Evolutionary conservation across 2,888 invertebrate species (phyloP).

Genomic region (Ophion slaviceki): DNA sequence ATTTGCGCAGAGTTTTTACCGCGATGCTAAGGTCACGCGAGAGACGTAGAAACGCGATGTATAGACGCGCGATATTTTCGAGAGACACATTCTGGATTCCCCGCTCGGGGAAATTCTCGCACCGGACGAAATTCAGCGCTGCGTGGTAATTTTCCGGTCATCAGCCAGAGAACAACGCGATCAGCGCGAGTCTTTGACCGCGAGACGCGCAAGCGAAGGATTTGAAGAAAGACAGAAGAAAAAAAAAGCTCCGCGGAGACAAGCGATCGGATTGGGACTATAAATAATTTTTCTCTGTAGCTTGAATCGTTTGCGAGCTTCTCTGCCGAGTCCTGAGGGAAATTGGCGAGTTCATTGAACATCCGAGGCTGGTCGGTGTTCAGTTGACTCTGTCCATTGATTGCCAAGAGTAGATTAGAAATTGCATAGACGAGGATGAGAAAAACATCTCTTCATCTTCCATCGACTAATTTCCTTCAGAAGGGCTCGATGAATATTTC

Average conservation of each 20-base stretch:
- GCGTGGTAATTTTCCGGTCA: conserved; percentile 56
- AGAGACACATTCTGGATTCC: conserved; percentile 43
- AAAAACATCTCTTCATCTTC: background rate
- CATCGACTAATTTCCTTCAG: background rate
- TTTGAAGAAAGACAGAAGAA: conserved; percentile 6
- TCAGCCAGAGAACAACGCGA: conserved; percentile 62
- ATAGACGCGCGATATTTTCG: conserved; percentile 63
- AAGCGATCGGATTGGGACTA: background rate
- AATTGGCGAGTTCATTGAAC: background rate
- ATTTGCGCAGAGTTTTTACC: conserved; percentile 34
- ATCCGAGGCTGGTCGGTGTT: background rate
- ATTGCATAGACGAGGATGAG: too few relatives aligned
- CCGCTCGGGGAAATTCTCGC: background rate
- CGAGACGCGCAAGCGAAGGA: background rate
- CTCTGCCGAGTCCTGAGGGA: background rate
- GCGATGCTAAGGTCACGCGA: conserved; percentile 60
- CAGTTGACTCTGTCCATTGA: background rate
- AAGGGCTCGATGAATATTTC: background rate
- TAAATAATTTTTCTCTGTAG: background rate
- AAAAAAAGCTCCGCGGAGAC: conserved; percentile 13
- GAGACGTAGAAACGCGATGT: conserved; percentile 59
- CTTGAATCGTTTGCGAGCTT: background rate
- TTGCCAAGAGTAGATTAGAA: too few relatives aligned
- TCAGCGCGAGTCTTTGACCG: conserved; percentile 68
- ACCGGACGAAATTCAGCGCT: conserved; percentile 33